Base-by-base conservation (phyloP, 37 sponge, comb jelly and placozoan genomes). In the Petrosia ficiformis region DNA sequence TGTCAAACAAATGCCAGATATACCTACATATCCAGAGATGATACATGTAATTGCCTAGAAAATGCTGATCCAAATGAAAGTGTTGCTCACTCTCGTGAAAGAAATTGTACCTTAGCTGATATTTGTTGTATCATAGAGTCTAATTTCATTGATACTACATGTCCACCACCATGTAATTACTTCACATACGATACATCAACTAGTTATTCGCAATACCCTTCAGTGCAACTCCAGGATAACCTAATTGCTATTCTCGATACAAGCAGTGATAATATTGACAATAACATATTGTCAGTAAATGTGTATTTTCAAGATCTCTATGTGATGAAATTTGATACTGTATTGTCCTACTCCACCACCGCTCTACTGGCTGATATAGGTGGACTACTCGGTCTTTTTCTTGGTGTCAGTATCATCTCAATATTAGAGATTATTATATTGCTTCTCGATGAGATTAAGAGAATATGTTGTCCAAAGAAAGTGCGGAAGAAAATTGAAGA, bases 361-460 rank as follows among this genome's bases (percentile, higher is more conserved):
- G 33, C 36, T 34, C 68, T 77, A 0, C 54, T 77, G 22, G 43
- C 77, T 66, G 77, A 77, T 38, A 77, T 77, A 66, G 77, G 77
- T 3, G 77, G 77, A 29, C 77, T 66, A 56, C 68, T 77, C 19
- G 77, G 67, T 22, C 54, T 77, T 1, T 77, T 77, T 40, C 10
- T 77, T 6, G 77, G 77, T 31, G 77, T 44, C 4, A 65, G 68
- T 5, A 26, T 77, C 10, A 1, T 77, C 26, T 77, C 77, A 16
- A 3, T 77, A 0, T 42, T 42, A 4, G 77, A 77, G 58, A 31
- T 77, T 29, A 38, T 64, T 3, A 64, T 41, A 33, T 65, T 43
- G 54, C 19, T 41, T 1, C 22, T 77, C 14, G 77, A 77, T 63
- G 77, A 77, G 56, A 4, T 11, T 16, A 77, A 65, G 34, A n/a